A percentile compares a stretch with the other conserved stretches of the same genome.
phyloP scores from a whole-genome alignment of 2,888 invertebrate species.

The Phoenoteleia sp. region DNA sequence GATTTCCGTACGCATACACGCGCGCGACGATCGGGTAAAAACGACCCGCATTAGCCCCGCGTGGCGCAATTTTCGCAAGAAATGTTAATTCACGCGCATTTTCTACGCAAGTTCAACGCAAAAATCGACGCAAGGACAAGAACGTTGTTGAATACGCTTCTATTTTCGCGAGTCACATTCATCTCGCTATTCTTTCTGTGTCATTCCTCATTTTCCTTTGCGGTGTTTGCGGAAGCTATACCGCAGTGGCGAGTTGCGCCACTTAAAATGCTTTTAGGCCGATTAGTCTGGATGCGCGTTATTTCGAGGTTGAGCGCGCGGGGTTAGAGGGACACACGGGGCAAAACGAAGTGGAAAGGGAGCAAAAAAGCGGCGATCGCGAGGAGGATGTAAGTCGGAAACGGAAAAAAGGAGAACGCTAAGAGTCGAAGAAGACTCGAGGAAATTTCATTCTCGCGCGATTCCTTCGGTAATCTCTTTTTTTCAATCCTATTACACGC shows the following conservation, averaged over 20 bases:
- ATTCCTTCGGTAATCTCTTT: constrained; percentile 64
- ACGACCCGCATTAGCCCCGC: not conserved
- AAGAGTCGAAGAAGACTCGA: constrained; percentile 56
- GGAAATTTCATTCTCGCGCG: constrained; percentile 67
- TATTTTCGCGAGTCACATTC: constrained; percentile 40
- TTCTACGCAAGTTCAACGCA: constrained; percentile 34
- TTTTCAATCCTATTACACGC: constrained; percentile 66
- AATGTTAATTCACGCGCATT: constrained; percentile 31
- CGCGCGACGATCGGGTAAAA: not conserved
- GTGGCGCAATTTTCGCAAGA: constrained; percentile 18
- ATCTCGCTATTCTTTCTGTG: constrained; percentile 51
- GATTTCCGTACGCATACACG: not conserved
- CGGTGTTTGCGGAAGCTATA: constrained; percentile 61
- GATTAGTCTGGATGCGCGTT: constrained; percentile 82
- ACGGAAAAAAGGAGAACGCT: constrained; percentile 16
- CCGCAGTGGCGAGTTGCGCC: constrained; percentile 61
- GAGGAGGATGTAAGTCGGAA: constrained; percentile 28
- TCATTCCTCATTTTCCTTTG: constrained; percentile 56
- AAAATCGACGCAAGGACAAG: constrained; percentile 23
- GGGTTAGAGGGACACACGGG: constrained; percentile 27
- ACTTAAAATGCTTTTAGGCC: constrained; percentile 84
- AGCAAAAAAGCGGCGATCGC: constrained; percentile 3
- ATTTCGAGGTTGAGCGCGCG: constrained; percentile 39
- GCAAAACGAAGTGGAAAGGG: constrained; percentile 21
- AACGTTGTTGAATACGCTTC: constrained; percentile 4